Evolutionary conservation across 2,113 vertebrate genomes (phyloP).

Genomic region (Heptranchias perlo): DNA sequence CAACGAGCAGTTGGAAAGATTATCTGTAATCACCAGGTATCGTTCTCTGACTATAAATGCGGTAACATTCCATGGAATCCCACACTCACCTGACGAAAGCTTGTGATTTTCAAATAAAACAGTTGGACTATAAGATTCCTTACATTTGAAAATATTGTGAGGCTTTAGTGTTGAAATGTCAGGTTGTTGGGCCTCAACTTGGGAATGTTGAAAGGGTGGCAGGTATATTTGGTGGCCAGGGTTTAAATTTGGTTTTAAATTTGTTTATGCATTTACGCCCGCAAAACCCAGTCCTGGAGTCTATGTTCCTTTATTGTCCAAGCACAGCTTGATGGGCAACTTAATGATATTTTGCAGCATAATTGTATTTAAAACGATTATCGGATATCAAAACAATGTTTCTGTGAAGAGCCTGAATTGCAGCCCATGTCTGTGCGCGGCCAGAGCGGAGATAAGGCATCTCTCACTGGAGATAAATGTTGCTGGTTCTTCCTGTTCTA

Average conservation of each 20-base stretch:
- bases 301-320: not conserved
- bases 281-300: not conserved
- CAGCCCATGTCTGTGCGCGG: too few relatives aligned
- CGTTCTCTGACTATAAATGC: too few relatives aligned
- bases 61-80: too few relatives aligned
- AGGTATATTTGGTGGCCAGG: not conserved
- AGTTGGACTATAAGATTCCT: too few relatives aligned
- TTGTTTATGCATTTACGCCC: not conserved
- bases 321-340: not conserved
- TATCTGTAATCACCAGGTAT: too few relatives aligned
- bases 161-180: not conserved
- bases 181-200: not conserved
- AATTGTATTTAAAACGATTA: not conserved
- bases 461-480: not conserved
- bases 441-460: not conserved
- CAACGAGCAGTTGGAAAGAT: too few relatives aligned
- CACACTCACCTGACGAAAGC: too few relatives aligned
- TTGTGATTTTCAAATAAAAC: too few relatives aligned
- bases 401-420: not conserved
- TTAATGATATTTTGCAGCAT: constrained; percentile 1
- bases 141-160: not conserved
- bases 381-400: constrained; percentile 2
- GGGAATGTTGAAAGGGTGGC: not conserved
- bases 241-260: not conserved
- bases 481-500: not conserved